Evolutionary conservation across 2,797 vertebrate species (phyloP), one percentile per base, ranked within the genome.

Genomic region (Coendou prehensilis): DNA sequence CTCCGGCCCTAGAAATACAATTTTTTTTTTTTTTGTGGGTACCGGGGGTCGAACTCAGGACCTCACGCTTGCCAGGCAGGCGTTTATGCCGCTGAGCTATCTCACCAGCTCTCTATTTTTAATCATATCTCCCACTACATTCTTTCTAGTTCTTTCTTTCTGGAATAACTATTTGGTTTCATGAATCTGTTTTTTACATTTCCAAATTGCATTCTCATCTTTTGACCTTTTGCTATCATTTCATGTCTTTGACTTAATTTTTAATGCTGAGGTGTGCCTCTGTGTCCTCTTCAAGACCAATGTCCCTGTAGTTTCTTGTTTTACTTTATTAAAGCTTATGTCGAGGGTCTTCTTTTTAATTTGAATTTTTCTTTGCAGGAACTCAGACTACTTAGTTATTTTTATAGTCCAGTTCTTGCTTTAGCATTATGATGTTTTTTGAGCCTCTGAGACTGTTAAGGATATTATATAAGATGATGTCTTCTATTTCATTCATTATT

Each of bases 341-440:
- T 47, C 79, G 7, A 82, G 9, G 2, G 4, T 30, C 13, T 52
- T 83, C 5, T 33, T 76, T 67, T 71, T 37, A 30, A 33, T 89
- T 96, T 64, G 9, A 50, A 37, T 26, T 86, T 86, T 78, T 76
- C 71, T 75, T 73, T 37, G 71, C 45, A 80, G 45, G 45, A 94
- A 54, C 23, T 57, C 81, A 50, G 57, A 63, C 37, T 33, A 63
- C 18, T 86, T 37, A 22, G 11, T 69, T 45, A 23, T 41, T 89
- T 94, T 59, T 45, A 28, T 23, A 61, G 57, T 14, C 33, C 45
- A 14, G 63, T 94, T 89, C 82, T 94, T 87, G 57, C n/a, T 88
- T 88, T 52, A 81, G 30, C 64, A 1, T 28, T 15, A 3, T 37
- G 13, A 5, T 57, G 3, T 75, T 86, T 17, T 91, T 83, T 67